A percentile compares a stretch with the other conserved stretches of the same genome.
Conservation (phyloP, 2,888 invertebrate genomes). For the Ditula angustiorana region DNA sequence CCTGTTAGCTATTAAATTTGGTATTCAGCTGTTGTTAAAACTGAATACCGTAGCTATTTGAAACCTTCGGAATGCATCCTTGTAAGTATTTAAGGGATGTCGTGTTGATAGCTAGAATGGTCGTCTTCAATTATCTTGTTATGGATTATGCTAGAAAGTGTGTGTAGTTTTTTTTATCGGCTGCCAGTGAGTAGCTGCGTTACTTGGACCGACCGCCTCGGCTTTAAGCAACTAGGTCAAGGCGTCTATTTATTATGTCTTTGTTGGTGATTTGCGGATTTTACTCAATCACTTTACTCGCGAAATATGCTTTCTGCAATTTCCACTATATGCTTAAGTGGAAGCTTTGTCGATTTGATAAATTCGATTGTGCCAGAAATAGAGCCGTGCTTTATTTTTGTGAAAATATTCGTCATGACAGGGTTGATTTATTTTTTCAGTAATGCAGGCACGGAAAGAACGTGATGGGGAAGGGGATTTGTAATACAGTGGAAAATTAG, state of each 20-base stretch:
- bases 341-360: background rate
- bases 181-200: slow-evolving; percentile 13
- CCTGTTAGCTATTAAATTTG: too few relatives aligned
- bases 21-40: too few relatives aligned
- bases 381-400: background rate
- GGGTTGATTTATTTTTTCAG: slow-evolving; percentile 37
- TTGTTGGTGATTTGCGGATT: slow-evolving; percentile 26
- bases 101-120: background rate
- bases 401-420: slow-evolving; percentile 45
- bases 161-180: slow-evolving; percentile 20
- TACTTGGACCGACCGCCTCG: slow-evolving; percentile 11
- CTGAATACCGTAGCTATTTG: too few relatives aligned
- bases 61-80: background rate
- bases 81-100: background rate
- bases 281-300: slow-evolving; percentile 13
- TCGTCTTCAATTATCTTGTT: background rate
- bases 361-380: background rate
- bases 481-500: background rate
- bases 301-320: slow-evolving; percentile 11
- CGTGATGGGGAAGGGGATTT: background rate
- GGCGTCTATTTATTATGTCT: slow-evolving; percentile 33
- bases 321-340: background rate
- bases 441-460: slow-evolving; percentile 4
- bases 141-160: slow-evolving; percentile 4
- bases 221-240: slow-evolving; percentile 30